A percentile compares a stretch with the other conserved stretches of the same genome.
phyloP scores from a whole-genome alignment of 2,888 invertebrate genomes.

The Oligia fasciuncula region DNA sequence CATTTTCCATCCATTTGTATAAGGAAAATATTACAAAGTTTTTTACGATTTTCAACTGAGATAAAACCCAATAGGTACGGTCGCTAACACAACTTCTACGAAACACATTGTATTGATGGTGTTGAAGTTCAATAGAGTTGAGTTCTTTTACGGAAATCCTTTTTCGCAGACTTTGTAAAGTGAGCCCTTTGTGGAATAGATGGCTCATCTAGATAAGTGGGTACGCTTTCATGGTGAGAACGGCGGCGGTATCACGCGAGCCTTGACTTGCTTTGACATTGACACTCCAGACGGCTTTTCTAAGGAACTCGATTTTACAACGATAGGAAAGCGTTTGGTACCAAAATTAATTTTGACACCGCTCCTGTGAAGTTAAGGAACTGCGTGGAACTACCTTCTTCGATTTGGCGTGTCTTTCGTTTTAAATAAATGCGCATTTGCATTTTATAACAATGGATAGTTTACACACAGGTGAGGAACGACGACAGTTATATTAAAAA shows the following conservation, averaged over 20 bases:
- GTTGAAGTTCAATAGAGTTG: conserved; percentile 72
- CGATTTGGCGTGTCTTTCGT: background rate
- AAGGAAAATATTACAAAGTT: conserved; percentile 26
- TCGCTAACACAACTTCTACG: conserved; percentile 60
- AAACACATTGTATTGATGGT: conserved; percentile 58
- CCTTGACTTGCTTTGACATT: conserved; percentile 68
- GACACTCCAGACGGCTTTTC: conserved; percentile 63
- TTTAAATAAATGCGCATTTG: conserved; percentile 46
- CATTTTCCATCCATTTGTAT: background rate
- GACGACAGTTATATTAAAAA: conserved; percentile 20
- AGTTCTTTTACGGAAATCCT: conserved; percentile 75
- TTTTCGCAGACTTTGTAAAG: conserved; percentile 74
- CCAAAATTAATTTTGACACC: conserved; percentile 57
- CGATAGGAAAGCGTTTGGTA: conserved; percentile 43
- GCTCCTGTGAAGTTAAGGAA: background rate
- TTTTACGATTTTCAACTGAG: conserved; percentile 14
- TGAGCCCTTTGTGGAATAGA: conserved; percentile 79
- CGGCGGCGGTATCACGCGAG: conserved; percentile 65
- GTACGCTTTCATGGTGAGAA: conserved; percentile 79
- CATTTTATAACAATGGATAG: conserved; percentile 45
- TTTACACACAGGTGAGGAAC: background rate
- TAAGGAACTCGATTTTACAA: conserved; percentile 63
- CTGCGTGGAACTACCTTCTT: background rate
- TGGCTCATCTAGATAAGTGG: conserved; percentile 89
- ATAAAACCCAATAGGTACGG: conserved; percentile 28